Evolutionary conservation across 64 coral and sea anemone genomes (phyloP).

Genomic region (Stylophora pistillata): DNA sequence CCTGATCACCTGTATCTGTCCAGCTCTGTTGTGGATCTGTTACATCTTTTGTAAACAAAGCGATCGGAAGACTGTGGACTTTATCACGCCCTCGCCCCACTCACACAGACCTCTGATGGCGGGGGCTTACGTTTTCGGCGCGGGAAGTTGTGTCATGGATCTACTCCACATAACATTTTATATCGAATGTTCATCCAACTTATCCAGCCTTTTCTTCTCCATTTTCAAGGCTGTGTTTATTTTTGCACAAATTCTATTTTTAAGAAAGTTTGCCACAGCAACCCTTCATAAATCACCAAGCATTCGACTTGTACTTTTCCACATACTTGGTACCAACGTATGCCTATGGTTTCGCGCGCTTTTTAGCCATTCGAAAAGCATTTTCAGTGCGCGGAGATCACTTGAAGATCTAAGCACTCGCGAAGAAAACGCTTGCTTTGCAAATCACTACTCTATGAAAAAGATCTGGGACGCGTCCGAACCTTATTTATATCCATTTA

Average conservation of each 20-base stretch:
- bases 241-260: slow-evolving; percentile 93
- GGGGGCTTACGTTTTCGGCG: slow-evolving; percentile 91
- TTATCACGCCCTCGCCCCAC: slow-evolving; percentile 72
- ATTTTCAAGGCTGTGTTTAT: slow-evolving; percentile 96
- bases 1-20: slow-evolving; percentile 96
- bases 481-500: slow-evolving; percentile 95
- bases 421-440: slow-evolving; percentile 76
- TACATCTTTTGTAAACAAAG: slow-evolving; percentile 96
- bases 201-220: slow-evolving; percentile 91
- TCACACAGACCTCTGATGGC: slow-evolving; percentile 90
- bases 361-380: slow-evolving; percentile 88
- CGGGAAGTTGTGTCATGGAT: slow-evolving; percentile 91
- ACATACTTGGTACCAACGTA: slow-evolving; percentile 96
- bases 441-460: slow-evolving; percentile 93
- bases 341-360: slow-evolving; percentile 96
- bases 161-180: slow-evolving; percentile 94
- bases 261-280: slow-evolving; percentile 93
- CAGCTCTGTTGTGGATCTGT: slow-evolving; percentile 91
- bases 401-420: slow-evolving; percentile 55
- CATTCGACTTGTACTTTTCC: slow-evolving; percentile 91
- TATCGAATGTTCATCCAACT: slow-evolving; percentile 90
- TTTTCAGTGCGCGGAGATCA: slow-evolving; percentile 59
- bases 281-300: slow-evolving; percentile 94
- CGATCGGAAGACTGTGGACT: slow-evolving; percentile 95
- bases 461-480: slow-evolving; percentile 94